These are phyloP conservation scores for Xiphorhynchus erythropygius DNA, from an alignment of 2,797 vertebrate genomes.

Conservation along the genomic window DNA sequence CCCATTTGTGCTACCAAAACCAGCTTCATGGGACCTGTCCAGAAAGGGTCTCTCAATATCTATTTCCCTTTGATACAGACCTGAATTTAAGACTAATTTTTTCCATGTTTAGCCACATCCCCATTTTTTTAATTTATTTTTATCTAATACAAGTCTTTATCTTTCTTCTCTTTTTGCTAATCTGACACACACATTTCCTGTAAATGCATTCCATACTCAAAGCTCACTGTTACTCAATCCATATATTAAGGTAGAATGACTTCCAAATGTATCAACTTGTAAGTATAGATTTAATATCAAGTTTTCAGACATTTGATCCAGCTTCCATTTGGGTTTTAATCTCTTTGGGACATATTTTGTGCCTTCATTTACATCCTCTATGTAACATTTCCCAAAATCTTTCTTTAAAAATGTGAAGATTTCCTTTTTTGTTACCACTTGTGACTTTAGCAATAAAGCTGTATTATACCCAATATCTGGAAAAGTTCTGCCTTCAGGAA, in stretches of 20 bases:
- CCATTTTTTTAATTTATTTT: neutral
- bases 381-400: neutral
- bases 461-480: neutral
- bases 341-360: neutral
- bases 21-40: neutral
- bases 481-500: neutral
- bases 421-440: neutral
- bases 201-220: neutral
- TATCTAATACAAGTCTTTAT: neutral
- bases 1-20: neutral
- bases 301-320: neutral
- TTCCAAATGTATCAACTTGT: neutral
- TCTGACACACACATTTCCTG: neutral
- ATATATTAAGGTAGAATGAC: neutral
- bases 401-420: neutral
- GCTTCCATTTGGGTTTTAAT: neutral
- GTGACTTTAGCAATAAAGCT: neutral
- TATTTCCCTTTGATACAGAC: neutral
- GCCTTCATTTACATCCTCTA: neutral
- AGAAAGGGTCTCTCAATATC: neutral
- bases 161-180: neutral
- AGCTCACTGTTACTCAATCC: neutral
- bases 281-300: neutral
- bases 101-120: neutral
- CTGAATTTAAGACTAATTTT: neutral